phyloP scores from a whole-genome alignment of 2,113 vertebrate genomes.

The Motacilla alba region DNA sequence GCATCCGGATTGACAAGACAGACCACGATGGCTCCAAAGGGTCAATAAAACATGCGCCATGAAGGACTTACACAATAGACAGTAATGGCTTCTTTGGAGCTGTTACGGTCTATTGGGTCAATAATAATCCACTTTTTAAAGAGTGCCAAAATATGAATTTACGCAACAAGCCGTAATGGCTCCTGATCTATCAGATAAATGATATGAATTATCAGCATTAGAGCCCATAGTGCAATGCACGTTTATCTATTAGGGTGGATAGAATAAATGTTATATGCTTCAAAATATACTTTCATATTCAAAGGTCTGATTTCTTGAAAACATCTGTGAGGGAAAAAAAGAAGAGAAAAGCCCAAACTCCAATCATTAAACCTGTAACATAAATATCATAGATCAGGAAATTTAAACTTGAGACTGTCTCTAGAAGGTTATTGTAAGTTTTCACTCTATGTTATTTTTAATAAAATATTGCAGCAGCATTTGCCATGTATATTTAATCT shows the following conservation, averaged over 20 bases:
- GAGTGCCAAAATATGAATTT: slow-evolving; percentile 73
- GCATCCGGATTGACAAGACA: slow-evolving; percentile 58
- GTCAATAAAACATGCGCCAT: slow-evolving; percentile 63
- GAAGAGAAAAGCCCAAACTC: neutral
- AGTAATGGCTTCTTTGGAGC: slow-evolving; percentile 73
- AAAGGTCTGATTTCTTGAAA: slow-evolving; percentile 18
- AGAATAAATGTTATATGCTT: neutral
- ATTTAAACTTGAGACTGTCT: neutral
- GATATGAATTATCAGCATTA: slow-evolving; percentile 35
- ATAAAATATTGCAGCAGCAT: neutral
- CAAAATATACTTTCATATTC: neutral
- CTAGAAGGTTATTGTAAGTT: neutral
- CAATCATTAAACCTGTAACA: neutral
- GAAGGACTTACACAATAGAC: slow-evolving; percentile 67
- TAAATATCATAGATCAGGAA: neutral
- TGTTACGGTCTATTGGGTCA: slow-evolving; percentile 72
- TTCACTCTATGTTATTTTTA: neutral
- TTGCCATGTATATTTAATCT: neutral
- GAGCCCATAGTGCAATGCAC: neutral
- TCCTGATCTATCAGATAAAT: slow-evolving; percentile 67
- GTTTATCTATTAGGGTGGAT: neutral
- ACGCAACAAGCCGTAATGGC: slow-evolving; percentile 46
- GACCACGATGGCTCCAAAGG: slow-evolving; percentile 56
- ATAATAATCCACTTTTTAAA: slow-evolving; percentile 75
- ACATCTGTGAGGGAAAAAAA: neutral